These are phyloP conservation scores for Mizuhopecten yessoensis DNA, from an alignment of 1,140 invertebrate species.

Conservation along the genomic window DNA sequence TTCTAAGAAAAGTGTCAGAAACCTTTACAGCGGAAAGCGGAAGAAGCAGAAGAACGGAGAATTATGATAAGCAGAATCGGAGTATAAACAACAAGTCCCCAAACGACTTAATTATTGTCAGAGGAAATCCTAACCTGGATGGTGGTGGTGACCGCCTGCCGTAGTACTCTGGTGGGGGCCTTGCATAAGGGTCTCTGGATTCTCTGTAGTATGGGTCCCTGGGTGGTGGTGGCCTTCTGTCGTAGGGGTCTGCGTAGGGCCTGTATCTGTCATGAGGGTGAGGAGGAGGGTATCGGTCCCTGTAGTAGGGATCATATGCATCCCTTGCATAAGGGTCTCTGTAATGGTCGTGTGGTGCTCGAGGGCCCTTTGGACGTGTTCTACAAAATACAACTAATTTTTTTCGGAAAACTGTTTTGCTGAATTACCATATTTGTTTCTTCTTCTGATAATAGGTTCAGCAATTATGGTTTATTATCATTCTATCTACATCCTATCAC, in stretches of 20 bases:
- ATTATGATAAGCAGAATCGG: no score
- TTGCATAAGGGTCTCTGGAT: slow-evolving; percentile 74
- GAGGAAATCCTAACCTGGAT: background rate
- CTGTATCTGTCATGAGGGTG: slow-evolving; percentile 73
- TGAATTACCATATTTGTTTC: no score
- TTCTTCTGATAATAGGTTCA: background rate
- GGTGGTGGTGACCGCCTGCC: slow-evolving; percentile 65
- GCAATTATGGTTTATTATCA: background rate
- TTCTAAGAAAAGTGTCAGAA: no score
- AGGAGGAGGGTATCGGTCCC: slow-evolving; percentile 73
- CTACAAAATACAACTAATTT: slow-evolving; percentile 41
- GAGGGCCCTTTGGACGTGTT: slow-evolving; percentile 45
- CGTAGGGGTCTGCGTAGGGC: slow-evolving; percentile 77
- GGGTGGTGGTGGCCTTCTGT: slow-evolving; percentile 71
- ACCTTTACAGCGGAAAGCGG: no score
- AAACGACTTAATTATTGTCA: no score
- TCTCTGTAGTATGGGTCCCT: slow-evolving; percentile 69
- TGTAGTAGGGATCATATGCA: slow-evolving; percentile 72
- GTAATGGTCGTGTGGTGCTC: slow-evolving; percentile 53
- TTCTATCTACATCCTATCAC: no score
- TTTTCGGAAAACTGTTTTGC: background rate
- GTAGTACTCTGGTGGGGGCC: slow-evolving; percentile 77
- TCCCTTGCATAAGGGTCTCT: slow-evolving; percentile 66
- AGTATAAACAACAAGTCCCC: no score
- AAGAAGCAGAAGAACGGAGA: no score